Evolutionary conservation across 1,140 invertebrate genomes (phyloP).

Genomic region (Lepeophtheirus salmonis): DNA sequence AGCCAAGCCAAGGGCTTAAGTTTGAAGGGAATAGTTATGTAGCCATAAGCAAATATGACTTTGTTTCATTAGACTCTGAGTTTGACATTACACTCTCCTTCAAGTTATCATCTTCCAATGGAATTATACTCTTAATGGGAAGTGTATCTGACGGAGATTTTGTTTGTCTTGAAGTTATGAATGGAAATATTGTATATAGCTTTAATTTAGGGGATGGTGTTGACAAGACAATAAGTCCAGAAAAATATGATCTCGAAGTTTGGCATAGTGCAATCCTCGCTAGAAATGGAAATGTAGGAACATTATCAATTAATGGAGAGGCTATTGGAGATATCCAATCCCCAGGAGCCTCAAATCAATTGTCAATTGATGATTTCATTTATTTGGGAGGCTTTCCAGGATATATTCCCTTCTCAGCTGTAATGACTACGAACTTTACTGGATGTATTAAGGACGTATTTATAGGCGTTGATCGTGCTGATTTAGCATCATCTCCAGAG

Average conservation of each 20-base stretch:
- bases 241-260: background rate
- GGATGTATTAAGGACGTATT: constrained; percentile 74
- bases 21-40: constrained; percentile 73
- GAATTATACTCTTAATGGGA: constrained; percentile 65
- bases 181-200: constrained; percentile 47
- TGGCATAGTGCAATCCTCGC: background rate
- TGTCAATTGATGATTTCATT: constrained; percentile 43
- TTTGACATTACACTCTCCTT: constrained; percentile 51
- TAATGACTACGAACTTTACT: constrained; percentile 58
- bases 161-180: constrained; percentile 58
- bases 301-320: constrained; percentile 23
- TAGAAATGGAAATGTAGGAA: background rate
- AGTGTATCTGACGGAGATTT: constrained; percentile 41
- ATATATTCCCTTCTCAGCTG: constrained; percentile 40
- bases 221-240: background rate
- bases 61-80: constrained; percentile 34
- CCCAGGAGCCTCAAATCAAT: constrained; percentile 28
- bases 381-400: constrained; percentile 71
- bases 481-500: constrained; percentile 54
- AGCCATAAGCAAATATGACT: constrained; percentile 37
- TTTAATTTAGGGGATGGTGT: constrained; percentile 15
- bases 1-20: constrained; percentile 36
- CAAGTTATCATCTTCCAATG: constrained; percentile 64
- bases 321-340: constrained; percentile 26
- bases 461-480: constrained; percentile 48